These are phyloP conservation scores for Leptothorax acervorum DNA, from an alignment of 2,888 invertebrate species.

Conservation along the genomic window DNA sequence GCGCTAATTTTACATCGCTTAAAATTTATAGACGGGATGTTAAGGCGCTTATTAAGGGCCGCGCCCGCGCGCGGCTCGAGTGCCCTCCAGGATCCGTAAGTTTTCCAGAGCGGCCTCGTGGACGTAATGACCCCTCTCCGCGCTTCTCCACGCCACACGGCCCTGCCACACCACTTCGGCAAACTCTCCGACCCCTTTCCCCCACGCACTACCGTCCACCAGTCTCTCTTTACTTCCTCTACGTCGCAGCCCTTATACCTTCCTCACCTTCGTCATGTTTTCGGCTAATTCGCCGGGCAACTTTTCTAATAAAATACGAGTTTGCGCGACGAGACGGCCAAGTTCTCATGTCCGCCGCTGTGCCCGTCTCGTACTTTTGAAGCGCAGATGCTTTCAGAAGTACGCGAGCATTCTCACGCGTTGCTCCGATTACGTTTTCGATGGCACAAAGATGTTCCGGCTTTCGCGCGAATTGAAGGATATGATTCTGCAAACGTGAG, in stretches of 20 bases:
- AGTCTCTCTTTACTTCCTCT: conserved; percentile 17
- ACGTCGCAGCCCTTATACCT: conserved; percentile 47
- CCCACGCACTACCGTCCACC: background rate
- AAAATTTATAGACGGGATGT: conserved; percentile 82
- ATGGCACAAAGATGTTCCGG: background rate
- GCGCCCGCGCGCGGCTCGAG: conserved; percentile 53
- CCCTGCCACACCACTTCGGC: conserved; percentile 19
- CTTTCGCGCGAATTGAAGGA: conserved; percentile 3
- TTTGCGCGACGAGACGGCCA: conserved; percentile 66
- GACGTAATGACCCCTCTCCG: conserved; percentile 71
- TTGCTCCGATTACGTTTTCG: conserved; percentile 17
- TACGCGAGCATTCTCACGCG: background rate
- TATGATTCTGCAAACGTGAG: background rate
- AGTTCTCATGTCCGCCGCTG: conserved; percentile 57
- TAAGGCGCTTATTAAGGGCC: conserved; percentile 81
- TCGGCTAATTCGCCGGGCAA: conserved; percentile 76
- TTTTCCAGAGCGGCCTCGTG: conserved; percentile 65
- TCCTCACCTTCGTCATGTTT: conserved; percentile 62
- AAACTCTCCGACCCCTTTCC: conserved; percentile 28
- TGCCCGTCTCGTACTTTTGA: conserved; percentile 24
- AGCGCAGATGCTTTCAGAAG: conserved; percentile 40
- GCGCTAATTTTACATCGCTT: conserved; percentile 80
- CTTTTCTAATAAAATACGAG: conserved; percentile 80
- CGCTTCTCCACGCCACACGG: conserved; percentile 27
- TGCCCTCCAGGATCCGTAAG: conserved; percentile 72